Base-by-base conservation (phyloP, 2,113 vertebrate species). In the Regulus satrapa region DNA sequence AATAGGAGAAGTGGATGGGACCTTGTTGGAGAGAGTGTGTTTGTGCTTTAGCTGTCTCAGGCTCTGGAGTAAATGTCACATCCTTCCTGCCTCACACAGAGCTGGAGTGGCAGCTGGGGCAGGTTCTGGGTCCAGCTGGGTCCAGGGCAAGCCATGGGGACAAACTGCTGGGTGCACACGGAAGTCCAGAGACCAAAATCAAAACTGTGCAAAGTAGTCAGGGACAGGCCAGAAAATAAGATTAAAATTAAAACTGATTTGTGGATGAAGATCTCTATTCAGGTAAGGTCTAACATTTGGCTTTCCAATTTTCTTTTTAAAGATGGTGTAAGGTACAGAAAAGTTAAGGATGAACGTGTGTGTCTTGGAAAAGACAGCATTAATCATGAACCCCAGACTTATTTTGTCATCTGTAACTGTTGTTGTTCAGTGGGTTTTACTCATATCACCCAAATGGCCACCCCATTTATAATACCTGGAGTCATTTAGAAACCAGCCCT, bases 121-220 rank as follows among this genome's bases (percentile, higher is more conserved):
- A 49, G 54, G 20, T 36, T 48, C 51, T 68, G 52, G 23, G 43
- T n/a, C n/a, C n/a, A n/a, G n/a, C 56, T 1, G 25, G 4, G 26
- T 3, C 28, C 40, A 2, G 2, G 17, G 34, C 48, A n/a, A 29
- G 21, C 63, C 54, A 2, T 3, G 41, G 29, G 82, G 14, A 43
- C 69, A 69, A 52, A 20, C 1, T 32, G 58, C 62, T 48, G 31
- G 2, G 7, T 1, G 32, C 38, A 45, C 19, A 7, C 0, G 0
- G 9, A 2, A 38, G 41, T 69, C 23, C 40, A 18, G 51, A 41
- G 32, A 76, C 3, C 24, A 14, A 48, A 11, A 69, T 40, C n/a
- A n/a, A n/a, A n/a, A n/a, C 6, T 62, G 41, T n/a, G 34, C 20
- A 32, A 36, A 46, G 48, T 5, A 29, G 40, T 7, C 66, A n/a